Evolutionary conservation across 2,888 invertebrate species (phyloP), one percentile per base, ranked within the genome.

Genomic region (Phalangium opilio): DNA sequence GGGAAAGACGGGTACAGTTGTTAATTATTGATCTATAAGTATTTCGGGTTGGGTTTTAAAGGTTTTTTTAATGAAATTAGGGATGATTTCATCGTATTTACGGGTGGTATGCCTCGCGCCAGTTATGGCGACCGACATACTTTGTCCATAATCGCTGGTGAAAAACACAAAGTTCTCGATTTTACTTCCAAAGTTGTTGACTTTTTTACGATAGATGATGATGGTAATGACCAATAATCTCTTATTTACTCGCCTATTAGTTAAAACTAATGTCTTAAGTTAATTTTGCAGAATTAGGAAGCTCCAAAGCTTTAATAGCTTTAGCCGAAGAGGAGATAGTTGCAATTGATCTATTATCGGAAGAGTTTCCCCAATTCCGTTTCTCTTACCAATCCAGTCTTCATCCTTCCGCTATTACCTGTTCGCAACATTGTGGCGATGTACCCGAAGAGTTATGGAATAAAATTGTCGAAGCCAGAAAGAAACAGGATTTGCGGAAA

Each of bases 251-350:
- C 41, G 15, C 20, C 10, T 27, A 7, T 36, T 36, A 15, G 2
- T 15, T 36, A 8, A 14, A 36, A 15, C 12, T 36, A 10, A 14
- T 17, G 14, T 10, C 12, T 15, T 15, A 15, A 34, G 34, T 34
- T 36, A 14, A 15, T 36, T 36, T 43, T 40, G 35, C 54, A 53
- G 57, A 60, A 45, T 61, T 59, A 50, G 66, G 65, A 18, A 55
- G 54, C 41, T 72, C 61, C 35, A 64, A 64, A 47, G 75, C 81
- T 3, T 68, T 87, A 41, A 68, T 93, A 57, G 85, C 93, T 14
- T 70, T 98, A 45, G 83, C 86, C 0, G 95, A 98, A 63, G 95
- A 98, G 66, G 96, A 98, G 69, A 64, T 96, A 43, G 84, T 96
- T 14, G 85, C 82, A 12, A 79, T 93, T 51, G 96, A 98, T 71